Percentiles rank a stretch among this genome's conserved stretches.
Conservation (phyloP, 1,140 invertebrate genomes). For the Meloidogyne chitwoodi region DNA sequence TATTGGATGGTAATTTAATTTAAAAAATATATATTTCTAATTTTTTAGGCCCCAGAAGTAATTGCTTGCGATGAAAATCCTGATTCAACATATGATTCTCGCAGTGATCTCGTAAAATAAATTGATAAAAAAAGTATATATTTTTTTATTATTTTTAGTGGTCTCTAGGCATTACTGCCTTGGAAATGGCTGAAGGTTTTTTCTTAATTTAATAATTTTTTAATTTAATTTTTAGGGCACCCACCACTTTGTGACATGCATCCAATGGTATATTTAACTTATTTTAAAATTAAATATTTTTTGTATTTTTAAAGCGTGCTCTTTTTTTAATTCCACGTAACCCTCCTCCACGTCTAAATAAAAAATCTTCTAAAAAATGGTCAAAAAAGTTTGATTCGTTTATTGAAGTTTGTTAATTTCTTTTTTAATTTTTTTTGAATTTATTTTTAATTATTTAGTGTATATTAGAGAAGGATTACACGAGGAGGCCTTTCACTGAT, state of each 20-base stretch:
- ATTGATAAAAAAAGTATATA: not conserved
- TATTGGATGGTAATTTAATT: slow-evolving; percentile 71
- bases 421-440: not conserved
- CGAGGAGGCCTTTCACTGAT: slow-evolving; percentile 94
- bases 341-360: slow-evolving; percentile 82
- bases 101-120: slow-evolving; percentile 75
- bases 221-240: slow-evolving; percentile 66
- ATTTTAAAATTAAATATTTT: not conserved
- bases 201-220: not conserved
- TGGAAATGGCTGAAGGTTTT: slow-evolving; percentile 94
- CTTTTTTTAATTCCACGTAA: slow-evolving; percentile 97
- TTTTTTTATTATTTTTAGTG: slow-evolving; percentile 63
- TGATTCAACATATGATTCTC: slow-evolving; percentile 98
- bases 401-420: slow-evolving; percentile 70
- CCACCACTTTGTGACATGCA: slow-evolving; percentile 89
- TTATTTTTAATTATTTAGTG: slow-evolving; percentile 33
- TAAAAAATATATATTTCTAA: no score
- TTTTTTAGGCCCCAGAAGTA: slow-evolving; percentile 71
- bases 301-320: slow-evolving; percentile 67
- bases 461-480: slow-evolving; percentile 93
- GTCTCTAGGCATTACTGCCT: slow-evolving; percentile 94
- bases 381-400: slow-evolving; percentile 67
- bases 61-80: slow-evolving; percentile 99
- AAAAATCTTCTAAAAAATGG: slow-evolving; percentile 86
- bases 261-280: slow-evolving; percentile 72